Base-by-base conservation (phyloP, 64 coral and sea anemone genomes). In the Porites australiensis region DNA sequence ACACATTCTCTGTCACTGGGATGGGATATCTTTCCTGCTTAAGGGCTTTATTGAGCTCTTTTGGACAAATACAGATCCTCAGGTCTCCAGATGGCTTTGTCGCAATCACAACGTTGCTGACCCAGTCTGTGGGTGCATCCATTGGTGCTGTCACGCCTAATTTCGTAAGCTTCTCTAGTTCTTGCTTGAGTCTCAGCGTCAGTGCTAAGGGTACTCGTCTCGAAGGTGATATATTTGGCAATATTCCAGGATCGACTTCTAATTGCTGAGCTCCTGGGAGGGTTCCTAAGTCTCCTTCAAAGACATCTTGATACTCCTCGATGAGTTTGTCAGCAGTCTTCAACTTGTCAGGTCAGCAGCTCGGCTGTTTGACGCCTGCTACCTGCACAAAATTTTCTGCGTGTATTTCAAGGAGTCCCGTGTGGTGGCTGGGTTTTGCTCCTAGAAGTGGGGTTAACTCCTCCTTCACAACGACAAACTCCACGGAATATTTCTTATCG, bases 401-500 rank as follows among this genome's bases (percentile, higher is more conserved):
- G 50, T 90, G 8, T 18, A 90, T 19, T 23, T 47, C 79, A 12
- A 90, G 71, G 11, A 90, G 13, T 14, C 50, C 65, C 75, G 79
- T 90, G 48, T 90, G 76, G 43, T 79, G 88, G 19, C 23, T 60
- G 13, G 84, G 68, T 16, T 57, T 46, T 14, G 85, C 85, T 54
- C 85, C 85, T 19, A 88, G 50, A 8, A 88, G 67, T 13, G 85
- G 85, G 4, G 64, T 70, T 18, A 70, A 37, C 14, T 51, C 15
- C 12, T 69, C 7, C 15, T 18, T 9, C 21, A 90, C 88, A 0
- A 78, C 58, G 2, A 90, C 7, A 6, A 90, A 90, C 22, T 79
- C 88, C 19, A 90, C 49, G 0, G 74, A 90, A 50, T 21, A 90
- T 50, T 80, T 90, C 75, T 82, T 71, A 6, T 46, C 14, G n/a